Base-by-base conservation (phyloP, 2,888 invertebrate genomes). In the Eretmocerus hayati region DNA sequence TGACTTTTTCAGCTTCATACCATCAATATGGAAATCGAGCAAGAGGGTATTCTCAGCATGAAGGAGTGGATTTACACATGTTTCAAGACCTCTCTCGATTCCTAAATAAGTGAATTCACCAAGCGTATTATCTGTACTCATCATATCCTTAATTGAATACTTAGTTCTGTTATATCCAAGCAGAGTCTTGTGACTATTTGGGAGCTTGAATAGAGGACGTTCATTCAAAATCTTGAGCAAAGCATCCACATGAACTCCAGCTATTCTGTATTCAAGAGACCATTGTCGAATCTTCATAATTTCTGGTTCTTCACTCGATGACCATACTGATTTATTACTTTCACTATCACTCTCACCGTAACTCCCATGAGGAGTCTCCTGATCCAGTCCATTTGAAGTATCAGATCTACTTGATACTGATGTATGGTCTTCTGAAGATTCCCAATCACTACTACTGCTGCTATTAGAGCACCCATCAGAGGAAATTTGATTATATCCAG, bases 61-160 rank as follows among this genome's bases (percentile, higher is more conserved):
- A 26, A 52, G 19, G 26, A 21, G 26, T 5, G 38, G 16, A 26
- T 52, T 50, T n/a, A 51, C 26, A 35, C 51, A 56, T 19, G 9
- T 19, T 39, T 47, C 9, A 2, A 58, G 40, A 8, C 55, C 53
- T 26, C 38, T 42, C 44, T 46, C 39, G n/a, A 58, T 51, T 6
- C 52, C 51, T 3, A 57, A 44, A 26, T 57, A 57, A 13, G 42
- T 45, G 32, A 50, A 57, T 48, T 55, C 44, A 44, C 52, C 55
- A 19, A 16, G 20, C n/a, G 22, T 42, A 9, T 19, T 30, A 32
- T 41, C 21, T 11, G 22, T 21, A 31, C 30, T 38, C 36, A 36
- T 38, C 51, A 56, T 53, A 18, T n/a, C 13, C 42, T 11, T 9
- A 11, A 54, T 48, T 19, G 42, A 15, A 30, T 50, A 50, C 9